Conservation (phyloP, 2,888 invertebrate species). For the Arrhopalites spinosus region DNA sequence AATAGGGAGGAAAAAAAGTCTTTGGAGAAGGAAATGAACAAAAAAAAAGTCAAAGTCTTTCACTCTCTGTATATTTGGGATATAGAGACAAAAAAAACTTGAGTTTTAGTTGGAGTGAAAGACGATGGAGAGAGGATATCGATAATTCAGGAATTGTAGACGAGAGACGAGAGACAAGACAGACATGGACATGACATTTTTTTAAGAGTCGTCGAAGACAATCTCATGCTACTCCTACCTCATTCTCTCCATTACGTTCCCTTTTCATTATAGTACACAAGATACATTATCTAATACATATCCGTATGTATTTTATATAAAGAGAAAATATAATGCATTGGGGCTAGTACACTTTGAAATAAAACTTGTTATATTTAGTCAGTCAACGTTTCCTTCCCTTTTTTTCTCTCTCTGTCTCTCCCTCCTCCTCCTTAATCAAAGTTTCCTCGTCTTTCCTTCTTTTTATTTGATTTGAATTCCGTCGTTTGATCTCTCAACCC, state of each 20-base stretch:
- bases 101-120: slow-evolving; percentile 9
- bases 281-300: not conserved
- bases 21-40: not conserved
- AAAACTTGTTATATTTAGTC: slow-evolving; percentile 15
- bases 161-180: not conserved
- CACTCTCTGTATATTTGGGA: too few species aligned
- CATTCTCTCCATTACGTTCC: not conserved
- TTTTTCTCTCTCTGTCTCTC: not conserved
- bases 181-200: slow-evolving; percentile 23
- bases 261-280: not conserved
- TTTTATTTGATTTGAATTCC: slow-evolving; percentile 28
- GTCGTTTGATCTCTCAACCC: slow-evolving; percentile 28
- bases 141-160: slow-evolving; percentile 28
- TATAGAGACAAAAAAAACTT: slow-evolving; percentile 18
- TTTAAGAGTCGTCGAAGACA: not conserved
- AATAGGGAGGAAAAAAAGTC: not conserved
- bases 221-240: not conserved
- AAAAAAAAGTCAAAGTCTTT: not conserved
- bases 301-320: not conserved
- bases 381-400: not conserved
- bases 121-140: not conserved
- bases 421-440: slow-evolving; percentile 6
- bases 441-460: slow-evolving; percentile 22
- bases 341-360: not conserved
- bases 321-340: not conserved